A percentile compares a stretch with the other conserved stretches of the same genome.
Evolutionary conservation across 2,888 invertebrate genomes (phyloP).

Genomic region (Monopis laevigella): DNA sequence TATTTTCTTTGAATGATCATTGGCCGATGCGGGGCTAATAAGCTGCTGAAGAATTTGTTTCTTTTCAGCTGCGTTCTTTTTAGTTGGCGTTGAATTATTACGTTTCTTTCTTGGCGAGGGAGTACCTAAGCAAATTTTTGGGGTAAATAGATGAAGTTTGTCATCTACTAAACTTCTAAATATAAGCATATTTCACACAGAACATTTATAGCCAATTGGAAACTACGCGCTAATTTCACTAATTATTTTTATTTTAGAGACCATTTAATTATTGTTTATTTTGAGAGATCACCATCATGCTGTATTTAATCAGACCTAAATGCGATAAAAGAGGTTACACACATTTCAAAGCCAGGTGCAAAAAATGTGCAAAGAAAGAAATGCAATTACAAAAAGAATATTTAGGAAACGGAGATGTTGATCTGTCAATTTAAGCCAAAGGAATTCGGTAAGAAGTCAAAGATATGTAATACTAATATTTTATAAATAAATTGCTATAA

Average conservation of each 20-base stretch:
- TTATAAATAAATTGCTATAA: too few relatives aligned
- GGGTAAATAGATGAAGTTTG: slow-evolving; percentile 1
- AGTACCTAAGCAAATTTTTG: slow-evolving; percentile 62
- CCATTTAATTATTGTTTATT: too few relatives aligned
- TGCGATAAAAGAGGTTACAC: too few relatives aligned
- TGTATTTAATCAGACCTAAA: too few relatives aligned
- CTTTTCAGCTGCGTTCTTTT: slow-evolving; percentile 80
- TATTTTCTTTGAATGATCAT: slow-evolving; percentile 70
- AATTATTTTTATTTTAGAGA: background rate
- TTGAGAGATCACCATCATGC: too few relatives aligned
- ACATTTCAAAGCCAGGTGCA: too few relatives aligned
- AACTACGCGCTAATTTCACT: slow-evolving; percentile 1
- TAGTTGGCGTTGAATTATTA: slow-evolving; percentile 81
- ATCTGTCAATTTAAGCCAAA: too few relatives aligned
- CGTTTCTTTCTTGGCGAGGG: slow-evolving; percentile 82
- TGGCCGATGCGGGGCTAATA: slow-evolving; percentile 73
- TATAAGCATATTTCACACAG: slow-evolving; percentile 2
- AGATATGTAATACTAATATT: too few relatives aligned
- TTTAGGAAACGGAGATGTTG: too few relatives aligned
- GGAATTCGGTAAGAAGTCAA: too few relatives aligned
- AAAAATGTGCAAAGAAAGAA: too few relatives aligned
- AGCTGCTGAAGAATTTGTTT: slow-evolving; percentile 82
- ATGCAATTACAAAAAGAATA: too few relatives aligned
- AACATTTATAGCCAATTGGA: background rate
- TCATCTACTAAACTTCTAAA: slow-evolving; percentile 5